Base-by-base conservation (phyloP, 2,888 invertebrate genomes). In the Galerucella calmariensis region DNA sequence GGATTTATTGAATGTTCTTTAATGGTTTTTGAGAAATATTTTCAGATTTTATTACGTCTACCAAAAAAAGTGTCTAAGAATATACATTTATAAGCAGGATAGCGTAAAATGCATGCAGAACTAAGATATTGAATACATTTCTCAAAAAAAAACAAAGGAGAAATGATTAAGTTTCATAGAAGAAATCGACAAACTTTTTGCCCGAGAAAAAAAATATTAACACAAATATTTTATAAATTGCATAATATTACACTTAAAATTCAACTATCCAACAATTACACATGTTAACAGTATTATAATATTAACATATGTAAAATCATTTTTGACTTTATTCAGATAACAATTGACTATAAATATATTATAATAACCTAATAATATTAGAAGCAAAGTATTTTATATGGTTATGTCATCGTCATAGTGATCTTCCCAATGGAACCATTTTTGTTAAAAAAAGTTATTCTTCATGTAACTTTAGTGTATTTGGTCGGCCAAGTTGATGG, bases 91-190 rank as follows among this genome's bases (percentile, higher is more conserved):
- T 41, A 72, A 72, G 69, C 69, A 53, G 62, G 62, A 35, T 62
- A 69, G 72, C 72, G 51, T 63, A 59, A 63, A 63, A 56, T 41
- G 72, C 72, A 72, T 72, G 72, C 72, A 72, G 20, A n/a, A 41
- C 48, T 51, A 62, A 63, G 27, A 46, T 59, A 12, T 66, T 67
- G 72, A 72, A 67, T 48, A 72, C 72, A 72, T 72, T 72, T 72
- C 72, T 59, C 72, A 72, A 72, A 72, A 67, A 72, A 72, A 72
- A 67, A 63, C 46, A 48, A 72, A 66, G 35, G 72, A 72, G 66
- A 72, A 67, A 72, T 72, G 71, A 53, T 58, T 16, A 11, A 51
- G 24, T 67, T 9, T 20, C 56, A 58, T 20, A 58, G 20, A 58
- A 9, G 12, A 61, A 61, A 61, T 12, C 12, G 61, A 61, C 63